Evolutionary conservation across 2,888 invertebrate genomes (phyloP).

Genomic region (Bhutanitis thaidina): DNA sequence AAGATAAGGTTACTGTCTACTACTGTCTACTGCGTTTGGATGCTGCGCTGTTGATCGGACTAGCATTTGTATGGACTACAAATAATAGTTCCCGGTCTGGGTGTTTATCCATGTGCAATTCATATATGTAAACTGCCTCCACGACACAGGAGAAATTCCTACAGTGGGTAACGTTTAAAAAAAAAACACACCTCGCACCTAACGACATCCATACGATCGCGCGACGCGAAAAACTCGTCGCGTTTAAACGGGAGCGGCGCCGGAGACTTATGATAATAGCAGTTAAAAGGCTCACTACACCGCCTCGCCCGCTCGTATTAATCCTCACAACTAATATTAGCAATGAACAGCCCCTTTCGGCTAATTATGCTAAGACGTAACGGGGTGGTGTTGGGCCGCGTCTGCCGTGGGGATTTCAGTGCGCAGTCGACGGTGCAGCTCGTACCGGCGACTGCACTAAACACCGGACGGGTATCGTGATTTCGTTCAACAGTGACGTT

Average conservation of each 20-base stretch:
- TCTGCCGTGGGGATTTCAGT: conserved; percentile 51
- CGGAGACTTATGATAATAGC: conserved; percentile 57
- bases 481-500: too few species aligned
- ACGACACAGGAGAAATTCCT: too few species aligned
- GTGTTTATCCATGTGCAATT: too few species aligned
- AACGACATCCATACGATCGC: neutral
- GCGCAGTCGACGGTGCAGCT: conserved; percentile 33
- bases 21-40: too few species aligned
- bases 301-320: conserved; percentile 54
- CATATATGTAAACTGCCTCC: too few species aligned
- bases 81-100: too few species aligned
- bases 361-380: conserved; percentile 76
- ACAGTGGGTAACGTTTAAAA: too few species aligned
- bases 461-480: too few species aligned
- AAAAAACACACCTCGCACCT: neutral
- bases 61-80: too few species aligned
- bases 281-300: conserved; percentile 45
- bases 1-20: too few species aligned
- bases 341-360: conserved; percentile 71
- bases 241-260: conserved; percentile 16
- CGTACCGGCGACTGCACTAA: conserved; percentile 21
- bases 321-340: conserved; percentile 77
- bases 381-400: conserved; percentile 45
- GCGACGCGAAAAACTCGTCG: conserved; percentile 16
- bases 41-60: too few species aligned